Base-by-base conservation (phyloP, 2,113 vertebrate species). In the Sorex fumeus region DNA sequence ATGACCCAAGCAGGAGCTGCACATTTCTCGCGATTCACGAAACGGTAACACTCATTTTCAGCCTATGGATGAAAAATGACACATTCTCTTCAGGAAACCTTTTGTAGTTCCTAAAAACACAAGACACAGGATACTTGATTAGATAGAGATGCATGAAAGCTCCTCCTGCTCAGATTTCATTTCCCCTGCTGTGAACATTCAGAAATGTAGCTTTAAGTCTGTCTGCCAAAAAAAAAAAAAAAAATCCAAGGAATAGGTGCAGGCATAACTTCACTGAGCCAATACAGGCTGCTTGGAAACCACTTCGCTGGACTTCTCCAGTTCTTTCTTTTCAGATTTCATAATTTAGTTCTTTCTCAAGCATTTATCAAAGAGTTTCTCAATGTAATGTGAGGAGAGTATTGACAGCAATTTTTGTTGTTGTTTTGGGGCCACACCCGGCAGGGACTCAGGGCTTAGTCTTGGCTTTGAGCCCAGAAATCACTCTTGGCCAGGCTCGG, bases 161-260 rank as follows among this genome's bases (percentile, higher is more conserved):
- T 53, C 53, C 53, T 53, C 53, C 62, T 23, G 8, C 62, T 27
- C 62, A 64, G 62, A 23, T 64, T 64, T 64, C 62, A 64, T 40
- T 40, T 64, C 32, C 74, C 4, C 28, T 28, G 23, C 34, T 74
- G 19, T 76, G 67, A 87, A 84, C 30, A 75, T 92, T 40, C 27
- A 53, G 60, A 74, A 72, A 74, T 92, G 75, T 88, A 91, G 57
- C 79, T 88, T 85, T 43, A 71, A 90, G 45, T 4, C 30, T 81
- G 7, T 43, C 43, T 74, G 62, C 36, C 30, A 34, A 1, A 71
- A 64, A 70, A 40, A 40, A 40, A 40, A 40, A 79, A 27, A 6
- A 53, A 53, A 53, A 12, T 53, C 18, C 13, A 12, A 82, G n/a
- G 62, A 70, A 77, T 82, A 71, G 19, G 60, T 67, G 32, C 47